Conservation (phyloP, 2,888 invertebrate species). For the Caenorhabditis imperialis region DNA sequence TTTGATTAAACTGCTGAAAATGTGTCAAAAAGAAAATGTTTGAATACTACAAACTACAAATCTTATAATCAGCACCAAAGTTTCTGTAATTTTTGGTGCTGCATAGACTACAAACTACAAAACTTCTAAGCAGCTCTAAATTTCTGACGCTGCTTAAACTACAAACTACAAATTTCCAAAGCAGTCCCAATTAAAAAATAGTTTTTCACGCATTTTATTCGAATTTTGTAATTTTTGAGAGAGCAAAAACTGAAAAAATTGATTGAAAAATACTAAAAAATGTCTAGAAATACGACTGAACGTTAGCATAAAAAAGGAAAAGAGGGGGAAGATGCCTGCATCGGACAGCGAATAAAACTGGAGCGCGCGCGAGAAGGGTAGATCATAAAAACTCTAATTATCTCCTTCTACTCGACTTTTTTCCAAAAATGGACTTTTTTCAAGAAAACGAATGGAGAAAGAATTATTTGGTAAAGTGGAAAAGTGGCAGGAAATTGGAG, state of each 20-base stretch:
- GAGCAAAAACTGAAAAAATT: no score
- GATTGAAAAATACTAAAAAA: no score
- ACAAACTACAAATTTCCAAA: slow-evolving; percentile 2
- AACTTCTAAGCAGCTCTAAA: not conserved
- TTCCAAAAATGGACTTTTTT: not conserved
- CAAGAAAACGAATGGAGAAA: no score
- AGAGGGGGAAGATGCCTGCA: not conserved
- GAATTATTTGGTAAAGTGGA: no score
- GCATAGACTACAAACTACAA: slow-evolving; percentile 14
- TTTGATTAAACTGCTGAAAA: no score
- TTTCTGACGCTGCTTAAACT: no score
- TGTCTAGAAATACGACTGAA: no score
- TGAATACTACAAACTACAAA: slow-evolving; percentile 5
- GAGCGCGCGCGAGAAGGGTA: not conserved
- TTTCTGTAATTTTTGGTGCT: not conserved
- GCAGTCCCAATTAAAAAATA: no score
- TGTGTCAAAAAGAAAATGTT: no score
- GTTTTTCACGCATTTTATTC: no score
- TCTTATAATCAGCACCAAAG: not conserved
- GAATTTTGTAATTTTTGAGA: no score
- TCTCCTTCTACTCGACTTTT: not conserved
- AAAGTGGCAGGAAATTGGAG: not conserved
- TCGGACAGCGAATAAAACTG: not conserved
- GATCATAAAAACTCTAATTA: slow-evolving; percentile 17
- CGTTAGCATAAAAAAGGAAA: not conserved